phyloP scores from a whole-genome alignment of 2,888 invertebrate genomes.

The Melinopterus prodromus region DNA sequence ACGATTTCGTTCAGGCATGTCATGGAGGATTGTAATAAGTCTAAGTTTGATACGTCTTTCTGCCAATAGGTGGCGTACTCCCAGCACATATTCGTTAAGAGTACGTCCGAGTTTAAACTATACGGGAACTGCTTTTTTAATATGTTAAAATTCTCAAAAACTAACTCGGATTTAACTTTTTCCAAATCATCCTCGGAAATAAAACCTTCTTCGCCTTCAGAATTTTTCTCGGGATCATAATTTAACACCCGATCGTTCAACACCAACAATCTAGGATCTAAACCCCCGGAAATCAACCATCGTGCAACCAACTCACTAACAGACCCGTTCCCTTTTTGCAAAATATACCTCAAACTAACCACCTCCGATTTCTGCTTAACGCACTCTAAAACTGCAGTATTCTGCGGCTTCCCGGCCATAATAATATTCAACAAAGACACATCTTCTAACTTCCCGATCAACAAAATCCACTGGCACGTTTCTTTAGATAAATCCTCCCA shows the following conservation, averaged over 20 bases:
- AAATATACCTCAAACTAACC: slow-evolving; percentile 72
- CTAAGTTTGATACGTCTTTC: slow-evolving; percentile 72
- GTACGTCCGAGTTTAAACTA: slow-evolving; percentile 79
- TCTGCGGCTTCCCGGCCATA: slow-evolving; percentile 64
- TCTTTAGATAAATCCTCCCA: slow-evolving; percentile 90
- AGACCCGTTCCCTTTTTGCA: slow-evolving; percentile 77
- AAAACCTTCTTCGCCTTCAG: slow-evolving; percentile 45
- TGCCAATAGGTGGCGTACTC: slow-evolving; percentile 91
- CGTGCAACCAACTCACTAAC: slow-evolving; percentile 88
- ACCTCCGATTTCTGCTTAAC: slow-evolving; percentile 66
- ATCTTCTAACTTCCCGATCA: slow-evolving; percentile 90
- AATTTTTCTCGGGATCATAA: not conserved
- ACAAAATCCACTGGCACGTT: slow-evolving; percentile 84
- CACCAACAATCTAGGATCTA: slow-evolving; percentile 71
- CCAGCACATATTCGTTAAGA: slow-evolving; percentile 90
- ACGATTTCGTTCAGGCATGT: slow-evolving; percentile 73
- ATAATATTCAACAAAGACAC: slow-evolving; percentile 81
- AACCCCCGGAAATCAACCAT: slow-evolving; percentile 81
- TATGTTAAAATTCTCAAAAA: slow-evolving; percentile 70
- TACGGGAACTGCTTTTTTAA: slow-evolving; percentile 84
- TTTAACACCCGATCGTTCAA: slow-evolving; percentile 62
- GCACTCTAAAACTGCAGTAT: slow-evolving; percentile 59
- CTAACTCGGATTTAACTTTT: slow-evolving; percentile 52
- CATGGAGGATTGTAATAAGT: slow-evolving; percentile 75
- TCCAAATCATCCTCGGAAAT: slow-evolving; percentile 31